Percentiles rank a stretch among this genome's conserved stretches.
phyloP scores from a whole-genome alignment of 2,888 invertebrate species.

The Eupithecia vulgata region DNA sequence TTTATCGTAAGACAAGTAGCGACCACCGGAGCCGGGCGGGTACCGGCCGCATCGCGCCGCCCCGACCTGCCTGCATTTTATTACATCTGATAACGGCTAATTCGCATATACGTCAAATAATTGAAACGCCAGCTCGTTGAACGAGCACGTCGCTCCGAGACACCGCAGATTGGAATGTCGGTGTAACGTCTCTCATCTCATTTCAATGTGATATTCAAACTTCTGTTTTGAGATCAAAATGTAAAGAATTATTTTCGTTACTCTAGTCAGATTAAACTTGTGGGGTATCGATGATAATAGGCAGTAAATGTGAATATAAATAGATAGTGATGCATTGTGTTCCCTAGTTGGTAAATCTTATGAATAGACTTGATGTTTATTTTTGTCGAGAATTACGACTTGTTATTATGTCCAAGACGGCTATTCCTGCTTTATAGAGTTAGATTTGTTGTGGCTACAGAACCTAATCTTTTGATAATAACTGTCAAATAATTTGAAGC shows the following conservation, averaged over 20 bases:
- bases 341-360: slow-evolving; percentile 43
- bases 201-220: slow-evolving; percentile 49
- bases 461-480: slow-evolving; percentile 13
- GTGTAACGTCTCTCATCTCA: slow-evolving; percentile 54
- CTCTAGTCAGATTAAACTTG: slow-evolving; percentile 40
- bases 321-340: slow-evolving; percentile 46
- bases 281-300: slow-evolving; percentile 42
- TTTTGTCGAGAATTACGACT: slow-evolving; percentile 48
- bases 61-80: slow-evolving; percentile 73
- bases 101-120: slow-evolving; percentile 80
- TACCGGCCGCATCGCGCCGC: slow-evolving; percentile 54
- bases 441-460: slow-evolving; percentile 21
- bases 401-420: slow-evolving; percentile 39
- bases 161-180: slow-evolving; percentile 56
- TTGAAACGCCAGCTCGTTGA: slow-evolving; percentile 61
- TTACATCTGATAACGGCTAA: slow-evolving; percentile 79
- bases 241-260: slow-evolving; percentile 42
- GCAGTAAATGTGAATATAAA: slow-evolving; percentile 49
- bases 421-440: slow-evolving; percentile 32
- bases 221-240: slow-evolving; percentile 46
- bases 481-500: slow-evolving; percentile 11
- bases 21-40: slow-evolving; percentile 71
- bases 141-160: slow-evolving; percentile 46
- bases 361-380: slow-evolving; percentile 49
- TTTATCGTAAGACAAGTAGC: slow-evolving; percentile 83